These are phyloP conservation scores for Drosophila sproati DNA, from an alignment of 1,140 invertebrate species.

Conservation along the genomic window DNA sequence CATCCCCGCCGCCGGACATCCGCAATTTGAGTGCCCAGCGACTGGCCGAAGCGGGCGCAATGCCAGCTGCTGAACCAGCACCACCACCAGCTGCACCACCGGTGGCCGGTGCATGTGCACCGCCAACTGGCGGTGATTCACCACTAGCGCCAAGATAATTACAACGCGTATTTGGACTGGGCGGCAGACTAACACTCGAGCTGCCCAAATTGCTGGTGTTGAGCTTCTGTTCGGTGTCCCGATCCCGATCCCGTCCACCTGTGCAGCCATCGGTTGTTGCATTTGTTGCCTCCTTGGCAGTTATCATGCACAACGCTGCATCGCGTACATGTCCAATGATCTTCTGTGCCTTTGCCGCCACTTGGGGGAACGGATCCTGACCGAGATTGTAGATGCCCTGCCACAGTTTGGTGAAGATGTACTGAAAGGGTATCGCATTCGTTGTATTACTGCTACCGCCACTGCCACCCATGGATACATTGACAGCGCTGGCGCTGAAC, in stretches of 20 bases:
- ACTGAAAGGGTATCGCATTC: slow-evolving; percentile 85
- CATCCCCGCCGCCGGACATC: slow-evolving; percentile 53
- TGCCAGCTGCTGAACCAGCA: background rate
- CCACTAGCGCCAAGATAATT: slow-evolving; percentile 64
- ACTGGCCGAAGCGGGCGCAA: slow-evolving; percentile 13
- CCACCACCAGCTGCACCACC: background rate
- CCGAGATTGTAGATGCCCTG: slow-evolving; percentile 90
- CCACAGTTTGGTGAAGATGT: slow-evolving; percentile 95
- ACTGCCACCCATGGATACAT: background rate
- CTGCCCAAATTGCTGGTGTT: slow-evolving; percentile 59
- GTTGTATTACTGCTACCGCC: slow-evolving; percentile 35
- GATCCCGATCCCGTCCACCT: slow-evolving; percentile 49
- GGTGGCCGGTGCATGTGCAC: background rate
- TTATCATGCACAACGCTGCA: slow-evolving; percentile 86
- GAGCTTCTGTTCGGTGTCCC: slow-evolving; percentile 9
- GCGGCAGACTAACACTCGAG: slow-evolving; percentile 85
- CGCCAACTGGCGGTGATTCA: slow-evolving; percentile 57
- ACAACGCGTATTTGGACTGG: slow-evolving; percentile 86
- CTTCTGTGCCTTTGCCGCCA: slow-evolving; percentile 90
- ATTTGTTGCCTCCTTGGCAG: slow-evolving; percentile 79
- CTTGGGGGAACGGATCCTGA: slow-evolving; percentile 93
- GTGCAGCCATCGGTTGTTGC: slow-evolving; percentile 58
- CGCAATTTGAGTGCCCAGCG: slow-evolving; percentile 63
- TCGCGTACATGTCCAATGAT: slow-evolving; percentile 89
- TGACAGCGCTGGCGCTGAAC: slow-evolving; percentile 19